Conservation (phyloP, 1,140 invertebrate genomes). For the Sminthurides bifidus region DNA sequence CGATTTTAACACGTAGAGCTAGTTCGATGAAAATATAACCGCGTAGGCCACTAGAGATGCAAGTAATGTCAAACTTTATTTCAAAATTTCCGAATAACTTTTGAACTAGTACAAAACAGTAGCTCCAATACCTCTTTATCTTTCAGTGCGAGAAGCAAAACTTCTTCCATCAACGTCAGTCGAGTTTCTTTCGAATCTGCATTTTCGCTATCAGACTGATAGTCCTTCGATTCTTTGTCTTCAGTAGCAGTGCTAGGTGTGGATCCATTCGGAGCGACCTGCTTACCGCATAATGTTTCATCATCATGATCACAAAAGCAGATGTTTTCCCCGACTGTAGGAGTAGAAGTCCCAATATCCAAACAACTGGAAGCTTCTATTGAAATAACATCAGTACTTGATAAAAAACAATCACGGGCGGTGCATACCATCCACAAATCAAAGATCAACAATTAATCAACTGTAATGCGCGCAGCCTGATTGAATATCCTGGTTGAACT, state of each 20-base stretch:
- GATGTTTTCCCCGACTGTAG: too few species aligned
- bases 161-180: slow-evolving; percentile 98
- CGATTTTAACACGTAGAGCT: slow-evolving; percentile 81
- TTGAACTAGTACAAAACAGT: not conserved
- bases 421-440: too few species aligned
- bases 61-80: not conserved
- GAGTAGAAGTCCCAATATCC: too few species aligned
- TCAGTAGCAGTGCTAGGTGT: slow-evolving; percentile 21
- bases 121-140: slow-evolving; percentile 81
- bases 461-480: too few species aligned
- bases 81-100: not conserved
- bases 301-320: too few species aligned
- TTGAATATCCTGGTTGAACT: too few species aligned
- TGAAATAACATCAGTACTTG: too few species aligned
- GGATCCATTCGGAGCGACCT: slow-evolving; percentile 11
- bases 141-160: slow-evolving; percentile 89
- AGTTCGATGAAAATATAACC: slow-evolving; percentile 98
- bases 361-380: too few species aligned
- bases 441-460: too few species aligned
- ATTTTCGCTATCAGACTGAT: slow-evolving; percentile 59
- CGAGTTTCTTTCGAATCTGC: slow-evolving; percentile 88
- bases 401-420: too few species aligned
- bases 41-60: slow-evolving; percentile 96
- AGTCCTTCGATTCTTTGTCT: slow-evolving; percentile 46
- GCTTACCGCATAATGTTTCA: slow-evolving; percentile 2